A percentile compares a stretch with the other conserved stretches of the same genome.
Evolutionary conservation across 2,113 vertebrate genomes (phyloP).

Genomic region (Hippopotamus amphibius): DNA sequence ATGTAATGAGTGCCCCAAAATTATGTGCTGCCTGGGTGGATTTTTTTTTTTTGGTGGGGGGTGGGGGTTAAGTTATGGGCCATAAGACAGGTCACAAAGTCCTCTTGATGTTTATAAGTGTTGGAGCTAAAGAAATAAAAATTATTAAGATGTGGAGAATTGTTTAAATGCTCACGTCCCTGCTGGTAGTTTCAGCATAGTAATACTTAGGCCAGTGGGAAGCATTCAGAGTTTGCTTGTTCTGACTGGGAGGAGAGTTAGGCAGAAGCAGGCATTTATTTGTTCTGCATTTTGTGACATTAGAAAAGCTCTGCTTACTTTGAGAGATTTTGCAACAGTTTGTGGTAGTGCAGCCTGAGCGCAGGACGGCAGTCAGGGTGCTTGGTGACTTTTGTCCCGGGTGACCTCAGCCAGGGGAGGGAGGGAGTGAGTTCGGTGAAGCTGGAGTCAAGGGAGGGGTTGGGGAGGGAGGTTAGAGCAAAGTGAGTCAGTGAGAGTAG

Average conservation of each 20-base stretch:
- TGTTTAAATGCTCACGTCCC: neutral
- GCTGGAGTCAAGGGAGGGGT: neutral
- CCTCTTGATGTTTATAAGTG: neutral
- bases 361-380: neutral
- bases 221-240: neutral
- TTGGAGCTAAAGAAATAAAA: neutral
- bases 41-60: neutral
- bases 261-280: neutral
- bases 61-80: neutral
- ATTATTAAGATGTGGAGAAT: neutral
- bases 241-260: neutral
- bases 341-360: neutral
- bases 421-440: neutral
- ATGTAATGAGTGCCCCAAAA: neutral
- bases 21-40: neutral
- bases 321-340: neutral
- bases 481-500: neutral
- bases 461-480: neutral
- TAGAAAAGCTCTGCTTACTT: neutral
- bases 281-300: slow-evolving; percentile 12
- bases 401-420: neutral
- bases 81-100: neutral
- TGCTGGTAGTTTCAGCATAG: neutral
- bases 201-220: neutral
- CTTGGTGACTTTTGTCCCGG: neutral